Conservation (phyloP, 2,113 vertebrate species). For the Trematocara unimaculatum region DNA sequence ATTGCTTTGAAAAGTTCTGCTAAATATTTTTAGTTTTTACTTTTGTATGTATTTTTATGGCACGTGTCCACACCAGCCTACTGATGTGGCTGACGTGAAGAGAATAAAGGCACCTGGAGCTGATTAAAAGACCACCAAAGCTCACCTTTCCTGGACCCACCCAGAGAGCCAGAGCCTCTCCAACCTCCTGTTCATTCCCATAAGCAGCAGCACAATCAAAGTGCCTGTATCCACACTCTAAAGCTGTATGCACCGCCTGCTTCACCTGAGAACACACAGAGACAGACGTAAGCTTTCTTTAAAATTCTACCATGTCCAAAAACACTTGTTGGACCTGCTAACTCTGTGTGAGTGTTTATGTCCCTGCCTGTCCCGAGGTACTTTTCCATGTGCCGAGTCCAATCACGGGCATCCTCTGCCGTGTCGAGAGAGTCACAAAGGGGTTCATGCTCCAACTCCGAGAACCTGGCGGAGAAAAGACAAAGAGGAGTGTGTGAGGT, state of each 20-base stretch:
- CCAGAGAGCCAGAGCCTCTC: conserved; percentile 58
- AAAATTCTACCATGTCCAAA: not conserved
- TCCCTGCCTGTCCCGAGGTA: conserved; percentile 54
- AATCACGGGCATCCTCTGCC: conserved; percentile 66
- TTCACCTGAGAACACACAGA: conserved; percentile 54
- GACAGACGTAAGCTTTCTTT: not conserved
- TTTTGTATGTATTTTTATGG: not conserved
- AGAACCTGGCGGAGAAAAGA: not conserved
- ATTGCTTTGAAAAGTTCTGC: not conserved
- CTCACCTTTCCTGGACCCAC: conserved; percentile 55
- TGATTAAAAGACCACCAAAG: not conserved
- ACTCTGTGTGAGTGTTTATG: not conserved
- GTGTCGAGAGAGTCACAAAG: conserved; percentile 50
- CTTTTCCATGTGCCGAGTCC: conserved; percentile 76
- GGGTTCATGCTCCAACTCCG: conserved; percentile 46
- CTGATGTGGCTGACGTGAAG: not conserved
- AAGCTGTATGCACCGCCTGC: conserved; percentile 66
- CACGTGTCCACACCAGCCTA: not conserved
- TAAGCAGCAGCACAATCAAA: conserved; percentile 74
- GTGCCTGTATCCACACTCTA: conserved; percentile 73
- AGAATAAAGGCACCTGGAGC: not conserved
- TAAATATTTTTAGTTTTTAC: not conserved
- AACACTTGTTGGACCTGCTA: not conserved
- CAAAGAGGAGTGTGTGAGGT: not conserved
- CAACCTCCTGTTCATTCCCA: conserved; percentile 71